phyloP scores from a whole-genome alignment of 2,113 vertebrate genomes.

The Eudyptes chrysolophus region DNA sequence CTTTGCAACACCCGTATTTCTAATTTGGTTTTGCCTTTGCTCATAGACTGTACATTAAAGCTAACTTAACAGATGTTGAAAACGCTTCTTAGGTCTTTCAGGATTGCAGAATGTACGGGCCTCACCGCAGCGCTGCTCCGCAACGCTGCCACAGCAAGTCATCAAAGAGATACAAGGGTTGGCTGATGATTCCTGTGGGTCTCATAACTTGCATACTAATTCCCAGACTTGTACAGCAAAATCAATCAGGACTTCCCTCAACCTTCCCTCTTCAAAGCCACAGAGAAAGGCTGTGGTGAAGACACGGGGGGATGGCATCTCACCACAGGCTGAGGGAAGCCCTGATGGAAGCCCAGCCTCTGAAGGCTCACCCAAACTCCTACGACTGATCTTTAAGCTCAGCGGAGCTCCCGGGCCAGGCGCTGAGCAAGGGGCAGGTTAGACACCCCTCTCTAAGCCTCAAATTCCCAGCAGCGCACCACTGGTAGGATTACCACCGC shows the following conservation, averaged over 20 bases:
- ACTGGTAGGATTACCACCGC: background rate
- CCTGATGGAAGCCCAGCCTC: background rate
- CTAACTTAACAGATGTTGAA: background rate
- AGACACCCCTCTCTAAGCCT: background rate
- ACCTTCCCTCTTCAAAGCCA: background rate
- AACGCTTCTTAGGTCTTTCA: background rate
- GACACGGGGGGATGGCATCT: background rate
- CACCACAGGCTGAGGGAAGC: background rate
- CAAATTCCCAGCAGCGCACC: background rate
- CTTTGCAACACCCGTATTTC: background rate
- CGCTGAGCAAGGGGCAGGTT: background rate
- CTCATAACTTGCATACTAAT: background rate
- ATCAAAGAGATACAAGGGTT: background rate
- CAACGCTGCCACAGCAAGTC: background rate
- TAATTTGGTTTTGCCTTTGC: background rate
- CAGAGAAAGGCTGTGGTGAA: background rate
- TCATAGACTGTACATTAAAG: background rate
- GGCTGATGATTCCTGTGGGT: background rate
- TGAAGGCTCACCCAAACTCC: background rate
- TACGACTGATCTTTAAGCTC: background rate
- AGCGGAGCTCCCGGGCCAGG: background rate
- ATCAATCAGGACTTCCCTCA: background rate
- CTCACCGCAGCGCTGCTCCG: background rate
- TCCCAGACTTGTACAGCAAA: background rate
- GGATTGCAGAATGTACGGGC: background rate